These are phyloP conservation scores for Molothrus aeneus DNA, from an alignment of 2,797 vertebrate genomes.

Conservation along the genomic window DNA sequence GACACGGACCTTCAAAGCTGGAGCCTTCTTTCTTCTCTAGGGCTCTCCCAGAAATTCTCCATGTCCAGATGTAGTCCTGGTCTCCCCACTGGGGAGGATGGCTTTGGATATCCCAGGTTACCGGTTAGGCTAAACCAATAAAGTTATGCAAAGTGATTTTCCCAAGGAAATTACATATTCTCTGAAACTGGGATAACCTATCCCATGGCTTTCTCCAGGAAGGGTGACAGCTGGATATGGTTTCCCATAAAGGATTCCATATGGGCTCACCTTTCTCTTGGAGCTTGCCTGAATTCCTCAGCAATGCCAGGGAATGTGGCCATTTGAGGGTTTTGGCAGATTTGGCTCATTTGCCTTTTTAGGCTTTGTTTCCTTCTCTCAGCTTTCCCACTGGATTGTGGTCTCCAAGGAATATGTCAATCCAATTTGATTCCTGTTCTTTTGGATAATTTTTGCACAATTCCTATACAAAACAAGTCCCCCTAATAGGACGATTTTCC, in stretches of 20 bases:
- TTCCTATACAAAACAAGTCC: background rate
- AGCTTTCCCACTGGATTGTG: background rate
- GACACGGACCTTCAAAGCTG: background rate
- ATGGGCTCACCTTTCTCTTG: background rate
- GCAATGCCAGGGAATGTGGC: background rate
- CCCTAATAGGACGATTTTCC: background rate
- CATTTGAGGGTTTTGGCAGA: background rate
- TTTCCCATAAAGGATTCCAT: background rate
- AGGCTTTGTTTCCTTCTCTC: background rate
- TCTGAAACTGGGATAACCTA: background rate
- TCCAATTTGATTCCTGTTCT: background rate
- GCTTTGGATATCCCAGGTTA: background rate
- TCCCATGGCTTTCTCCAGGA: background rate
- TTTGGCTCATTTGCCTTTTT: background rate
- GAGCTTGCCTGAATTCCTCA: background rate
- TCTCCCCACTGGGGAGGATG: background rate
- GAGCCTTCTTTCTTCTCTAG: background rate
- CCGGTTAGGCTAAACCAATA: background rate
- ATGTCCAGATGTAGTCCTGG: rapidly evolving
- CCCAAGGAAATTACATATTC: background rate
- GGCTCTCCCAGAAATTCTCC: background rate
- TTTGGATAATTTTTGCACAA: background rate
- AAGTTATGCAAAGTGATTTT: background rate
- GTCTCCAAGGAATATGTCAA: background rate
- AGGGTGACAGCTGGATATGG: background rate